phyloP scores from a whole-genome alignment of 2,888 invertebrate species.

The Platerodrilus igneus region DNA sequence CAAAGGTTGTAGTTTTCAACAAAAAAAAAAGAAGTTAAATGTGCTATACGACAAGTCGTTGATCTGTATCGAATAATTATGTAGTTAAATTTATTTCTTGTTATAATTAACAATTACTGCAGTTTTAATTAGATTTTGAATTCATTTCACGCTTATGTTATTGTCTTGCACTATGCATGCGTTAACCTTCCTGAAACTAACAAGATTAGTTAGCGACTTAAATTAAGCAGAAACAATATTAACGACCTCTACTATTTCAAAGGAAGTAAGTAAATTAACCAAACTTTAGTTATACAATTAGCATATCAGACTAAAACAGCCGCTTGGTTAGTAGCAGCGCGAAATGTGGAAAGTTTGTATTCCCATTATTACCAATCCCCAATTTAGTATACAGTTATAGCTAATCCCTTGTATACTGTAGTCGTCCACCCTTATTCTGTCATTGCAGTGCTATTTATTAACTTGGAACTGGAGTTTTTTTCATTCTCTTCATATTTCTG shows the following conservation, averaged over 20 bases:
- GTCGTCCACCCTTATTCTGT: slow-evolving; percentile 33
- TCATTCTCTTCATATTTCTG: slow-evolving; percentile 36
- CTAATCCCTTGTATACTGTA: slow-evolving; percentile 35
- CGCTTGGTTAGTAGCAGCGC: slow-evolving; percentile 18
- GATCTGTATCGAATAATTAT: too few species aligned
- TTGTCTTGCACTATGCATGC: too few species aligned
- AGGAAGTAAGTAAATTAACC: slow-evolving; percentile 12
- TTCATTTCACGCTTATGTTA: too few species aligned
- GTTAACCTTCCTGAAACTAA: too few species aligned
- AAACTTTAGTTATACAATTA: slow-evolving; percentile 24
- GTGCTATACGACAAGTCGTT: too few species aligned
- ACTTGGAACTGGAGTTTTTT: slow-evolving; percentile 35
- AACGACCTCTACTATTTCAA: slow-evolving; percentile 1
- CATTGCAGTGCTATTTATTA: slow-evolving; percentile 39
- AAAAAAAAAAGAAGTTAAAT: too few species aligned
- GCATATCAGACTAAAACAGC: slow-evolving; percentile 27
- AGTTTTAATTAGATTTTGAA: too few species aligned
- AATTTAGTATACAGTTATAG: slow-evolving; percentile 13
- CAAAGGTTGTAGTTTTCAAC: too few species aligned
- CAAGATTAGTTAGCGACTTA: slow-evolving; percentile 7
- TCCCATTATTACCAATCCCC: slow-evolving; percentile 11
- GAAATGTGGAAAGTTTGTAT: slow-evolving; percentile 7
- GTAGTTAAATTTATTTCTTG: too few species aligned
- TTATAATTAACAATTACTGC: too few species aligned
- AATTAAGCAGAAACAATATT: slow-evolving; percentile 12